Base-by-base conservation (phyloP, 2,797 vertebrate species). In the Micromesistius poutassou region DNA sequence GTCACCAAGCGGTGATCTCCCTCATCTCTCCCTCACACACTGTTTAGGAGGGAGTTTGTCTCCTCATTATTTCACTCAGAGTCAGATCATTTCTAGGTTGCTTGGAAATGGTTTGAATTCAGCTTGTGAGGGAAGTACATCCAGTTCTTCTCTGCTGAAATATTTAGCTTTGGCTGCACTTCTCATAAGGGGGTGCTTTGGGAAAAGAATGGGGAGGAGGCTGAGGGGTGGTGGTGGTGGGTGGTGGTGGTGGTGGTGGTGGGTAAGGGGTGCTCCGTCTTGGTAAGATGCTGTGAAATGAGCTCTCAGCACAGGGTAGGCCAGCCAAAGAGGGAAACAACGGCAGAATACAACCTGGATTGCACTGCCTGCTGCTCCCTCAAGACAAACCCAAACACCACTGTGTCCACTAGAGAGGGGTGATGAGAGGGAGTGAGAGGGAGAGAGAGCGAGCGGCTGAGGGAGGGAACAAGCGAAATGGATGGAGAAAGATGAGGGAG, bases 101-200 rank as follows among this genome's bases (percentile, higher is more conserved):
- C 84, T 85, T 88, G 81, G 76, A 76, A 35, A 80, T 78, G 79
- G 75, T 76, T 78, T 78, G 74, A 81, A 84, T 84, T 78, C 68
- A 76, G 83, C 88, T 85, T 83, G 83, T 86, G 84, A 71, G 79
- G 85, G 71, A 50, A 79, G 76, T 84, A 82, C 84, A 86, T 86
- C 83, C 83, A 81, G 80, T 87, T 89, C 83, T 87, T 89, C 82
- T 82, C 80, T 84, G 77, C 74, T 90, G 84, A 91, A 92, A 90
- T 87, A 89, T 91, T 88, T 87, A 90, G 80, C 4, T 46, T 66
- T 30, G 13, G 35, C 78, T 68, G 78, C 77, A 86, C 78, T 71
- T 36, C 79, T 87, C 80, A 35, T 78, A 81, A 82, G 1, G 76
- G 81, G 55, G 10, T 2, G 55, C 12, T 13, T 19, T 66, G n/a